Conservation (phyloP, 2,113 vertebrate genomes). For the Osmerus eperlanus region DNA sequence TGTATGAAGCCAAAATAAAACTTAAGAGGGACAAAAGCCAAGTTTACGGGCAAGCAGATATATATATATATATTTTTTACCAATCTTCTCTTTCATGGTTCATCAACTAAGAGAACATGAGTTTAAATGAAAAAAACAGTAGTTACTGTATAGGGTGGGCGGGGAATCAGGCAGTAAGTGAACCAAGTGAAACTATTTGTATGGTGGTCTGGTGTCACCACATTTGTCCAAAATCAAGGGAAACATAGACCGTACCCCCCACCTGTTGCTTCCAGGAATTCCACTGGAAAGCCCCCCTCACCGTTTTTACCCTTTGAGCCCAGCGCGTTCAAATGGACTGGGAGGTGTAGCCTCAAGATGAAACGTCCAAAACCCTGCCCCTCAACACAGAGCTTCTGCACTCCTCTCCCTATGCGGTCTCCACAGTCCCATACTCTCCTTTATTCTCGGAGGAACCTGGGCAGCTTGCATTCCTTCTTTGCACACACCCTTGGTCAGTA, state of each 20-base stretch:
- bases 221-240: neutral
- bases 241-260: neutral
- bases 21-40: slow-evolving; percentile 5
- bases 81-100: neutral
- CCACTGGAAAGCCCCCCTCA: slow-evolving; percentile 2
- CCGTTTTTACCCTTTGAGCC: neutral
- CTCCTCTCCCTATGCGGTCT: neutral
- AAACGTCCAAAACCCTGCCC: slow-evolving; percentile 3
- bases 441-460: neutral
- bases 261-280: slow-evolving; percentile 10
- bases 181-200: neutral
- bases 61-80: neutral
- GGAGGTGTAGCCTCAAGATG: slow-evolving; percentile 1
- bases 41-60: neutral
- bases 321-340: neutral
- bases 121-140: neutral
- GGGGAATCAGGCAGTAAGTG: neutral
- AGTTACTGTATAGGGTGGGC: neutral
- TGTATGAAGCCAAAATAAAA: too few species aligned
- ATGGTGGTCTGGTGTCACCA: neutral
- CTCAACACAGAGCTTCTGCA: neutral
- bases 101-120: neutral
- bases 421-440: neutral
- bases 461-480: slow-evolving; percentile 15
- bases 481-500: slow-evolving; percentile 1